These are phyloP conservation scores for Geodia barretti DNA, from an alignment of 37 sponge, comb jelly and placozoan species.

Conservation along the genomic window DNA sequence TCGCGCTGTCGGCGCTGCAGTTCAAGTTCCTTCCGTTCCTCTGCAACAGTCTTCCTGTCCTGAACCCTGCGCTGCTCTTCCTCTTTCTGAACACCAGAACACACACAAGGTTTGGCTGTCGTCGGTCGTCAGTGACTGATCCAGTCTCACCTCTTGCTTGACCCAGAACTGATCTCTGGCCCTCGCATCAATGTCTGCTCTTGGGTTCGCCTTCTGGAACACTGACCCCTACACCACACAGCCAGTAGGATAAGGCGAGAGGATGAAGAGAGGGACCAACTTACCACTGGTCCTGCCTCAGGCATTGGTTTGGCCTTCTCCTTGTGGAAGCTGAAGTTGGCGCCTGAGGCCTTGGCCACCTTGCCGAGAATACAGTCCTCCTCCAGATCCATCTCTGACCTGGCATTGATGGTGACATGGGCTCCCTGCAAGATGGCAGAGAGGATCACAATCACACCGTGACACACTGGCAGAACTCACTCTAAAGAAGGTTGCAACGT, in stretches of 20 bases:
- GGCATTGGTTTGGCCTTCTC: constrained; percentile 76
- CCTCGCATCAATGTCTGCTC: constrained; percentile 54
- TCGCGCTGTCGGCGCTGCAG: constrained; percentile 60
- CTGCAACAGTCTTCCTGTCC: constrained; percentile 37
- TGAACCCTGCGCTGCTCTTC: constrained; percentile 30
- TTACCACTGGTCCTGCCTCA: constrained; percentile 69
- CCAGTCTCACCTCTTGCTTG: constrained; percentile 63
- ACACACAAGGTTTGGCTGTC: background rate
- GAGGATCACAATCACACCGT: background rate
- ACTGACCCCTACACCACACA: constrained; percentile 72
- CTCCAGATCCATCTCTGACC: constrained; percentile 87
- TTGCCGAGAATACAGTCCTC: constrained; percentile 69
- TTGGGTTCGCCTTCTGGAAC: constrained; percentile 79
- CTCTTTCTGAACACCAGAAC: constrained; percentile 13
- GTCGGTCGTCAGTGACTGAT: background rate
- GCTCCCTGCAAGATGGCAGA: constrained; percentile 40
- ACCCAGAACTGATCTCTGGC: constrained; percentile 82
- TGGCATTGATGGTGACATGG: constrained; percentile 89
- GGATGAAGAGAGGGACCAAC: background rate
- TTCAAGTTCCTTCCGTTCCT: constrained; percentile 37
- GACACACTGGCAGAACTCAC: constrained; percentile 30
- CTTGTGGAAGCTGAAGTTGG: constrained; percentile 89
- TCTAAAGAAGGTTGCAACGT: constrained; percentile 73
- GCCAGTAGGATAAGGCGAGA: background rate
- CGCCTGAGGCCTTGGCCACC: constrained; percentile 89